These are phyloP conservation scores for Epinephelus fuscoguttatus DNA, from an alignment of 2,113 vertebrate species.

Conservation along the genomic window DNA sequence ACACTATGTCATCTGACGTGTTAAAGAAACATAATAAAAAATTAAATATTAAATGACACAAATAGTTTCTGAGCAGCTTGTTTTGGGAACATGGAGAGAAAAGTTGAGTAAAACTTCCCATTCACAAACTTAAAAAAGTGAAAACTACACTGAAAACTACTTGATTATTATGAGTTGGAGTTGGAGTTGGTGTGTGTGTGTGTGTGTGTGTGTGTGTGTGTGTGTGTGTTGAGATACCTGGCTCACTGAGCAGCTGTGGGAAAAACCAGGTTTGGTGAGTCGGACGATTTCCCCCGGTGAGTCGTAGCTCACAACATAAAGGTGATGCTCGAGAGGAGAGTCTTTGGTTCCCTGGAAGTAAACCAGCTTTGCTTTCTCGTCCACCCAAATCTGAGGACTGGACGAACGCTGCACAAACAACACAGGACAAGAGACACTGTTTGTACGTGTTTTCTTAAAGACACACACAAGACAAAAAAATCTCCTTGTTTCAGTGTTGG, in stretches of 20 bases:
- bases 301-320: conserved; percentile 94
- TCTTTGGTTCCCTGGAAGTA: conserved; percentile 96
- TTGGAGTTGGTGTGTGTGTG: too few relatives aligned
- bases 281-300: conserved; percentile 88
- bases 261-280: conserved; percentile 92
- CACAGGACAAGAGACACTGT: not conserved
- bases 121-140: not conserved
- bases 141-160: not conserved
- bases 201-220: not conserved
- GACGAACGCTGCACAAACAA: conserved; percentile 62
- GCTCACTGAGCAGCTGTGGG: conserved; percentile 96
- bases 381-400: conserved; percentile 92
- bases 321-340: conserved; percentile 94
- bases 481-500: not conserved
- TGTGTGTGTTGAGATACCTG: conserved; percentile 83
- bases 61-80: not conserved
- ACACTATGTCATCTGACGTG: not conserved
- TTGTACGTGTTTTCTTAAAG: not conserved
- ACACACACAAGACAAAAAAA: not conserved
- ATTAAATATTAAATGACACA: not conserved
- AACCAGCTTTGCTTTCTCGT: conserved; percentile 91
- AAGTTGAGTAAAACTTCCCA: not conserved
- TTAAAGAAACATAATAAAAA: too few relatives aligned
- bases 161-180: not conserved
- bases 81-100: not conserved